These are phyloP conservation scores for Silurus aristotelis DNA, from an alignment of 2,797 vertebrate species.

Conservation along the genomic window DNA sequence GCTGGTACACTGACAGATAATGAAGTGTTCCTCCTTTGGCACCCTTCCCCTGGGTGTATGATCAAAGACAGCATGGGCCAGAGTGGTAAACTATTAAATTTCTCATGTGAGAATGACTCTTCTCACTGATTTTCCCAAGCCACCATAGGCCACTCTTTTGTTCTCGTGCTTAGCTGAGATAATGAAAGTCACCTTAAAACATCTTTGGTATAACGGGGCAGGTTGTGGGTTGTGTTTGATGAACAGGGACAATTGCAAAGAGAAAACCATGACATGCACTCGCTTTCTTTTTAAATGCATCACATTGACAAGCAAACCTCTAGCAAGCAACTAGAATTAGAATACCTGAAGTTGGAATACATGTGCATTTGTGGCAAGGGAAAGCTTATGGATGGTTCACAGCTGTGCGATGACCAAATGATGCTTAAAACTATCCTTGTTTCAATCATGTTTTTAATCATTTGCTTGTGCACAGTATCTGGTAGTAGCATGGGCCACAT, in stretches of 20 bases:
- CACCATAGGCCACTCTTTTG: neutral
- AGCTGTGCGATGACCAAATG: neutral
- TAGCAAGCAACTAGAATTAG: neutral
- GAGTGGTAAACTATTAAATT: neutral
- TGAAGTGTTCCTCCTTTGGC: neutral
- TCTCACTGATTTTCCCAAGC: constrained; percentile 1
- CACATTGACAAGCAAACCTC: neutral
- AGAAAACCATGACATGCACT: neutral
- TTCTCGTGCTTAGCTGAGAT: neutral
- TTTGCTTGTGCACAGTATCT: neutral
- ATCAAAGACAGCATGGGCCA: neutral
- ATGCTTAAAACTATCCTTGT: neutral
- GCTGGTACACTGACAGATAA: neutral
- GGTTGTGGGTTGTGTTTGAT: neutral
- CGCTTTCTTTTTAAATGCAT: neutral
- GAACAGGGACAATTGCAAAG: neutral
- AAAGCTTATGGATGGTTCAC: neutral
- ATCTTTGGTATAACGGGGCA: neutral
- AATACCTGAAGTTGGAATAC: no score
- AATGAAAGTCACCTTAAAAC: constrained; percentile 19
- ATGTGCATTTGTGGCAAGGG: neutral
- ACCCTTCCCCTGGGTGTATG: neutral
- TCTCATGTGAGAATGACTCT: neutral
- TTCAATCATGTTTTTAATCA: no score
- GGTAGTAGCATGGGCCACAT: neutral